phyloP scores from a whole-genome alignment of 2,888 invertebrate genomes.

The Gerris lacustris region DNA sequence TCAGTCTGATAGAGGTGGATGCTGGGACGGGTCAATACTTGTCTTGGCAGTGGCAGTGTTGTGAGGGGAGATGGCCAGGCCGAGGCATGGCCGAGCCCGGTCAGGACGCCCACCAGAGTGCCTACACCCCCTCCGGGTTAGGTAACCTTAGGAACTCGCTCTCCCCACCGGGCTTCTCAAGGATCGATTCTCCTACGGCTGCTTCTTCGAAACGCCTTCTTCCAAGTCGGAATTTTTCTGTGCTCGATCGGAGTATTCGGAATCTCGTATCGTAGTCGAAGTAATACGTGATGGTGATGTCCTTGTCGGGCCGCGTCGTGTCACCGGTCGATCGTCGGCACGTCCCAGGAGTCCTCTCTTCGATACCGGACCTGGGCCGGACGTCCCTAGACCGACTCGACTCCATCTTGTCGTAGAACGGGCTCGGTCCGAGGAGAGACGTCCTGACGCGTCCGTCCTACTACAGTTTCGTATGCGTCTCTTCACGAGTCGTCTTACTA shows the following conservation, averaged over 20 bases:
- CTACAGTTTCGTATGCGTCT: background rate
- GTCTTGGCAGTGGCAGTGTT: background rate
- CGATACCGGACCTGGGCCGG: background rate
- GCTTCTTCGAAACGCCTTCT: background rate
- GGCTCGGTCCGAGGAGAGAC: background rate
- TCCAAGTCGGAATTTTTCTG: background rate
- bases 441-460: background rate
- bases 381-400: slow-evolving; percentile 4
- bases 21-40: background rate
- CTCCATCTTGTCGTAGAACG: background rate
- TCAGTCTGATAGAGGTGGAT: background rate
- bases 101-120: background rate
- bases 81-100: background rate
- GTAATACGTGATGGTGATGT: no score
- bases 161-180: background rate
- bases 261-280: no score
- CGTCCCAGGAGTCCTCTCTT: background rate
- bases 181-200: background rate
- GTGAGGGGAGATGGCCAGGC: background rate
- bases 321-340: no score
- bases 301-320: no score
- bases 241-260: no score
- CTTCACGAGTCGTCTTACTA: background rate
- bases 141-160: slow-evolving; percentile 5
- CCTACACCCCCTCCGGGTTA: background rate